A percentile compares a stretch with the other conserved stretches of the same genome.
Evolutionary conservation across 1,140 invertebrate genomes (phyloP).

Genomic region (Centruroides sculpturatus): DNA sequence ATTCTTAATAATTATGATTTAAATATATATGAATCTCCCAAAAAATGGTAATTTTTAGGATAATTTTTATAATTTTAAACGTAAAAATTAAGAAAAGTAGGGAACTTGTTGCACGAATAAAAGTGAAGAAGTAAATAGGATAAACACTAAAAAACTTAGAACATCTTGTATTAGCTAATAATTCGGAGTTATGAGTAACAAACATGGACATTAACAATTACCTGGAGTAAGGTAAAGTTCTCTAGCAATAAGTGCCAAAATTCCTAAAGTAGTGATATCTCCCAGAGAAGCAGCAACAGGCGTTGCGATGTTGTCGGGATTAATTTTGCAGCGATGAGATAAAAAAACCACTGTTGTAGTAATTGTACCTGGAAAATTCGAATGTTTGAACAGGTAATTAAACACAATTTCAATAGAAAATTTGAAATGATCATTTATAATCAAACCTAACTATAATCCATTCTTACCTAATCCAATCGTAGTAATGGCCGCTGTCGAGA

Average conservation of each 20-base stretch:
- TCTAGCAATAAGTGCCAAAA: constrained; percentile 64
- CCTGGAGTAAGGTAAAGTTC: constrained; percentile 48
- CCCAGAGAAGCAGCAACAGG: constrained; percentile 91
- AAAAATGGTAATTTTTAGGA: too few species aligned
- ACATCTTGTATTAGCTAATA: too few species aligned
- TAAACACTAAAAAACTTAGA: too few species aligned
- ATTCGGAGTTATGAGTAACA: too few species aligned
- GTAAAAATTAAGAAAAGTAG: too few species aligned
- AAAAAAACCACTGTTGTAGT: constrained; percentile 66
- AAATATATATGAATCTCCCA: too few species aligned
- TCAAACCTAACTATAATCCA: neutral
- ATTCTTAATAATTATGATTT: too few species aligned
- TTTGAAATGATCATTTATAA: neutral
- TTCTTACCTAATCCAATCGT: constrained; percentile 39
- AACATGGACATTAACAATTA: constrained; percentile 21
- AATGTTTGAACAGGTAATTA: neutral
- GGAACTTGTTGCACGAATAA: too few species aligned
- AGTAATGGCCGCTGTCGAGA: constrained; percentile 67
- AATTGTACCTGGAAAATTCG: constrained; percentile 46
- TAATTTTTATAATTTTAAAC: too few species aligned
- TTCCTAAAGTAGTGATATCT: constrained; percentile 72
- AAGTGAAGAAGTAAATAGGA: too few species aligned
- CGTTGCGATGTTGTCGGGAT: constrained; percentile 88
- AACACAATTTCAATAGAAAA: neutral
- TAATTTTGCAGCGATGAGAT: constrained; percentile 35